Percentiles rank a stretch among this genome's conserved stretches.
Conservation (phyloP, 2,113 vertebrate species). For the Cromileptes altivelis region DNA sequence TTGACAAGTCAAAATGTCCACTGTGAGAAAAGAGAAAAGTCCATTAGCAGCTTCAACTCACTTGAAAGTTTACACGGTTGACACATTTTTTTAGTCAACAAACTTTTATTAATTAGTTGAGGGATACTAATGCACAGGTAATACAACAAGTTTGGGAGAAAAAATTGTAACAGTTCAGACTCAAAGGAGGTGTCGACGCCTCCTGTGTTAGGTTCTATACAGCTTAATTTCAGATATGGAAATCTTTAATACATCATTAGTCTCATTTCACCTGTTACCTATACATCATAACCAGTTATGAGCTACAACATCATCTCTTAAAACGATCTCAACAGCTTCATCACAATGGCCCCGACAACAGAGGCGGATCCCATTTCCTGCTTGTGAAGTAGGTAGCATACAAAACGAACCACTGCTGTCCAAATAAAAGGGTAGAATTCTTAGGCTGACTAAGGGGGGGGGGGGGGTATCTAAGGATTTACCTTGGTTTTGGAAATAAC, state of each 20-base stretch:
- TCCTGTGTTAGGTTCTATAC: constrained; percentile 79
- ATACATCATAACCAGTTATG: constrained; percentile 70
- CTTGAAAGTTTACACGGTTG: background rate
- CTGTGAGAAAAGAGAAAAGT: background rate
- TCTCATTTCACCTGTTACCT: constrained; percentile 72
- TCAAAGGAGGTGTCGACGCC: constrained; percentile 68
- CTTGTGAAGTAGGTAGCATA: constrained; percentile 73
- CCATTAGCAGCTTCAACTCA: background rate
- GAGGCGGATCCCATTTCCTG: constrained; percentile 55
- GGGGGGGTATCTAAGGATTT: constrained; percentile 61
- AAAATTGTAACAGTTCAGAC: constrained; percentile 81
- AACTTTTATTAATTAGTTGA: constrained; percentile 87
- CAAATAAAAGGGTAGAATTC: constrained; percentile 67
- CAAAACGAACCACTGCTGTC: constrained; percentile 69
- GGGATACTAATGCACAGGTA: constrained; percentile 87
- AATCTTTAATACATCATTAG: constrained; percentile 74
- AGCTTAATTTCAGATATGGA: constrained; percentile 79
- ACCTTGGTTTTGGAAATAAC: constrained; percentile 74
- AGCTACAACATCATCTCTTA: constrained; percentile 74
- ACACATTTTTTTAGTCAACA: constrained; percentile 81
- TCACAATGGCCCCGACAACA: constrained; percentile 57
- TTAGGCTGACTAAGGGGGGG: constrained; percentile 59
- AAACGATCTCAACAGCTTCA: constrained; percentile 63
- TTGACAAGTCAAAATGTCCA: background rate
- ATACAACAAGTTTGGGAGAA: constrained; percentile 85